Base-by-base conservation (phyloP, 1,140 invertebrate species). In the Chrysoperla carnea region DNA sequence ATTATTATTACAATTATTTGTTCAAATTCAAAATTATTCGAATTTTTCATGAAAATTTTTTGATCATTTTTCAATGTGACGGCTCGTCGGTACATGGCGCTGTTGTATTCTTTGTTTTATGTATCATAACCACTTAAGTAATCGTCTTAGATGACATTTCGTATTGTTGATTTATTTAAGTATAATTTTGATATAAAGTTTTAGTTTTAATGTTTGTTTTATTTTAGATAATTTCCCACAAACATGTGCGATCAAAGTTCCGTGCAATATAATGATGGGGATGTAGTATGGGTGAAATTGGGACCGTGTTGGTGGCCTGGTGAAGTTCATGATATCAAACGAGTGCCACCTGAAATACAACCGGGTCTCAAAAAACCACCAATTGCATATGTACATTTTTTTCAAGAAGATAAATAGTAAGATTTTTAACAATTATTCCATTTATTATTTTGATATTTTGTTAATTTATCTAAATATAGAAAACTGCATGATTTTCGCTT, bases 251-350 rank as follows among this genome's bases (percentile, higher is more conserved):
- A 75, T 28, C 73, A 78, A 64, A 71, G 68, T 46, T 67, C 67
- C 52, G 61, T 71, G 29, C 52, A 55, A 50, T 85, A 82, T 61
- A 62, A 68, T 46, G 73, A 78, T 48, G 79, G 78, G 36, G 80
- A 84, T 48, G 63, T 84, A 40, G 83, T 85, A 40, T 87, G 83
- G 83, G 81, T 84, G 2, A 87, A 87, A 57, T 58, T 85, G 17
- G 70, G 78, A 8, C 67, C 72, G 8, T 75, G 69, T 50, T 83
- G 79, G 74, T 86, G 82, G 82, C 83, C 83, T 29, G 81, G 81
- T 6, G 75, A 81, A 58, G 80, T 85, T 36, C 68, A 74, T 31
- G 70, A 68, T 36, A 58, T 70, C 14, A 65, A 69, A 37, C 71
- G 73, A 54, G 59, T 80, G 37, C 70, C 75, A 1, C 64, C 69